These are phyloP conservation scores for Eremobia ochroleuca DNA, from an alignment of 2,888 invertebrate species.

Conservation along the genomic window DNA sequence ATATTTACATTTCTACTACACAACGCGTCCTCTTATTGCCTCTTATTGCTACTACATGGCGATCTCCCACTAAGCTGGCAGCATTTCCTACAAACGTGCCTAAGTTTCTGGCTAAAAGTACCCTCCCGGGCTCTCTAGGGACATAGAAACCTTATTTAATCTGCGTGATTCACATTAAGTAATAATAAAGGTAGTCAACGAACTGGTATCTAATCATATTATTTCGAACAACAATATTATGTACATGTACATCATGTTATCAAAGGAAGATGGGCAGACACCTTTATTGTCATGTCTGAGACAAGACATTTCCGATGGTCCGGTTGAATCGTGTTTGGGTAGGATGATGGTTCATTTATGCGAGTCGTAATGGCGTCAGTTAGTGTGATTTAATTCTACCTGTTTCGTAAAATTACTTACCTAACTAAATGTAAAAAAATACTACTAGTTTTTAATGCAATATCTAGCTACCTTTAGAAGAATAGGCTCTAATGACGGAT, in stretches of 20 bases:
- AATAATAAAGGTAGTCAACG: conserved; percentile 43
- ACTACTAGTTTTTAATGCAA: background rate
- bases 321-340: background rate
- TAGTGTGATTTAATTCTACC: background rate
- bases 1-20: conserved; percentile 54
- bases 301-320: conserved; percentile 14
- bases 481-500: background rate
- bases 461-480: background rate
- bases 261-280: conserved; percentile 1
- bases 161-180: conserved; percentile 42
- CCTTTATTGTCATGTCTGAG: background rate
- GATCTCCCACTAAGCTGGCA: conserved; percentile 52
- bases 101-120: conserved; percentile 26
- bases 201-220: conserved; percentile 27
- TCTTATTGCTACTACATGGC: conserved; percentile 50
- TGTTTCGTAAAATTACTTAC: background rate
- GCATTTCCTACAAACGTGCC: conserved; percentile 45
- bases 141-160: conserved; percentile 49
- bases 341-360: background rate
- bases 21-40: conserved; percentile 45
- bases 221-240: conserved; percentile 28
- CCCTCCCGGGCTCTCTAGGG: conserved; percentile 17
- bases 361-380: background rate
- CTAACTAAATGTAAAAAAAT: background rate
- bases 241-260: background rate